Evolutionary conservation across 2,797 vertebrate genomes (phyloP).

Genomic region (Sylvilagus floridanus): DNA sequence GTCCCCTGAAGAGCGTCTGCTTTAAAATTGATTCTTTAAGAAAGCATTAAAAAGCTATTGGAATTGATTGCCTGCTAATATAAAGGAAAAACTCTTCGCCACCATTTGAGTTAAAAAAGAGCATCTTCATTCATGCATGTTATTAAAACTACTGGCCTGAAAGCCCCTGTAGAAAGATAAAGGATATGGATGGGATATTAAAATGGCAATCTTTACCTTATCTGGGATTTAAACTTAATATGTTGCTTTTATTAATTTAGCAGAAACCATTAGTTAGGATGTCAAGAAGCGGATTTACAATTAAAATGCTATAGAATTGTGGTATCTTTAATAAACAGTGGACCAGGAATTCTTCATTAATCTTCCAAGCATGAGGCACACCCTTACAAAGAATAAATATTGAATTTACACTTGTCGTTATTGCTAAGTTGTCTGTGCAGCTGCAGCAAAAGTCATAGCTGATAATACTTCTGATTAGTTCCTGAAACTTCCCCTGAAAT

Average conservation of each 20-base stretch:
- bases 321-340: constrained; percentile 88
- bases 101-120: constrained; percentile 91
- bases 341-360: constrained; percentile 87
- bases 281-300: constrained; percentile 89
- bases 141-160: constrained; percentile 95
- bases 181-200: constrained; percentile 91
- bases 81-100: constrained; percentile 90
- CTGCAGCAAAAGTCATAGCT: constrained; percentile 81
- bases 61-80: constrained; percentile 94
- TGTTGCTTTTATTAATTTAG: constrained; percentile 90
- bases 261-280: constrained; percentile 91
- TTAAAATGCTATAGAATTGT: constrained; percentile 87
- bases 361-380: constrained; percentile 85
- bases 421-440: constrained; percentile 79
- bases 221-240: constrained; percentile 90
- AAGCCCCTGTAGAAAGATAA: constrained; percentile 92
- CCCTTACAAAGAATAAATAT: constrained; percentile 81
- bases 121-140: constrained; percentile 94
- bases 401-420: constrained; percentile 83
- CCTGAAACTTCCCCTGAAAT: constrained; percentile 68
- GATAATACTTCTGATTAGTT: constrained; percentile 83
- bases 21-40: constrained; percentile 92
- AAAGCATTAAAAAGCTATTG: constrained; percentile 94
- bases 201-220: constrained; percentile 90
- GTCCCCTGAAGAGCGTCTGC: constrained; percentile 91